Base-by-base conservation (phyloP, 2,888 invertebrate species). In the Eulithis prunata region DNA sequence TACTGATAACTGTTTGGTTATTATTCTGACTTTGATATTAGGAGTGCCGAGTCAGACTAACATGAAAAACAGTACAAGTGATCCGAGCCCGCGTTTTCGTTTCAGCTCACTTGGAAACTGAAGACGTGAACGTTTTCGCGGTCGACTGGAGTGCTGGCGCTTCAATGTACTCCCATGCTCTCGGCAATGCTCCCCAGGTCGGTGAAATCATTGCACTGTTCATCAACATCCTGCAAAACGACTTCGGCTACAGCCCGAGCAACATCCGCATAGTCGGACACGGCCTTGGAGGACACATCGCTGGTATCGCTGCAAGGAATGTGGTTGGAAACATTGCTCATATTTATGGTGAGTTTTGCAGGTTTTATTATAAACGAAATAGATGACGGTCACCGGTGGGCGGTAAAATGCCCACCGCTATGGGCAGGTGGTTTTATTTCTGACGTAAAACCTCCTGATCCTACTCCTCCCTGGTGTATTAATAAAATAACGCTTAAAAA, bases 101-200 rank as follows among this genome's bases (percentile, higher is more conserved):
- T 81, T 10, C 77, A 93, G 93, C 83, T 53, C 82, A 86, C 55
- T 72, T 93, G 0, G 47, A 46, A 2, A 77, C 77, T 5, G 84
- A 79, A 6, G 81, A 93, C 62, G 86, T 88, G 1, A 93, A 94
- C 75, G 57, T 93, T 0, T 64, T 94, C 13, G 86, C 89, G 3
- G 82, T 94, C 0, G 93, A 94, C 79, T 94, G 92, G 92, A 89
- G 87, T 57, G 36, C 32, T 0, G 89, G 83, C 0, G 74, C 84
- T 0, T 13, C 60, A 10, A 74, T 83, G 70, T 90, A 92, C 78
- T 71, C 84, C 11, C 62, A 85, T 49, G 90, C 89, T 12, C 80
- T 94, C 53, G 78, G 83, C 41, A 85, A 89, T 72, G 79, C 90
- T 1, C 84, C 87, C 0, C 84, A 86, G 46, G 83, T 79, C 10